Evolutionary conservation across 2,113 vertebrate species (phyloP).

Genomic region (Rhabdornis inornatus): DNA sequence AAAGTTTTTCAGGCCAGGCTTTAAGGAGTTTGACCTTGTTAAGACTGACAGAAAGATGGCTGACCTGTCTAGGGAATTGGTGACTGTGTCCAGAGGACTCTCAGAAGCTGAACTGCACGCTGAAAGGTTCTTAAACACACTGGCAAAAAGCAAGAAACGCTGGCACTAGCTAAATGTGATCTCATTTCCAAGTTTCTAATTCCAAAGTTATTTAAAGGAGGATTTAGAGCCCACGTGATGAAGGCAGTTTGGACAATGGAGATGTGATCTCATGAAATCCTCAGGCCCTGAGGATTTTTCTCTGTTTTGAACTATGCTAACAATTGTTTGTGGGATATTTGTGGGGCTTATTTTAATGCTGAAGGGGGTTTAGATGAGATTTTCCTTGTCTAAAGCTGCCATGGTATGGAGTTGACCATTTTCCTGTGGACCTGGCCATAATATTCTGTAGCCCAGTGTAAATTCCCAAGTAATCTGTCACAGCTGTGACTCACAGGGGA

Average conservation of each 20-base stretch:
- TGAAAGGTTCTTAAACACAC: not conserved
- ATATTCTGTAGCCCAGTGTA: not conserved
- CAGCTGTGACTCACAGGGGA: fast-evolving
- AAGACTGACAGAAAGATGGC: not conserved
- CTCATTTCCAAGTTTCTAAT: conserved; percentile 47
- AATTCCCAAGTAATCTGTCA: not conserved
- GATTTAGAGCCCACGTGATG: conserved; percentile 34
- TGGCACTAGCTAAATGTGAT: not conserved
- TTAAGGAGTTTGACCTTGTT: conserved; percentile 19
- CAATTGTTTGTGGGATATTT: not conserved
- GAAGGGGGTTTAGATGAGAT: not conserved
- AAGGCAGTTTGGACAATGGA: not conserved
- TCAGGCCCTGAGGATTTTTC: conserved; percentile 10
- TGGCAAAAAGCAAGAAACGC: not conserved
- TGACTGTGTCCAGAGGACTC: not conserved
- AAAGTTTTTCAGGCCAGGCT: not conserved
- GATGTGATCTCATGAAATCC: not conserved
- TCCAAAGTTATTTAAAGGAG: conserved; percentile 22
- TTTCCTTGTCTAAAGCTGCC: not conserved
- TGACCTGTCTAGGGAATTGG: not conserved
- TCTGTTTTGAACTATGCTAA: not conserved
- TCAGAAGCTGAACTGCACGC: not conserved
- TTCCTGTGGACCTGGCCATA: not conserved
- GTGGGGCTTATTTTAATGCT: not conserved
- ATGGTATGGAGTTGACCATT: not conserved